Conservation (phyloP, 2,797 vertebrate genomes). For the Coracias cyanogaster region DNA sequence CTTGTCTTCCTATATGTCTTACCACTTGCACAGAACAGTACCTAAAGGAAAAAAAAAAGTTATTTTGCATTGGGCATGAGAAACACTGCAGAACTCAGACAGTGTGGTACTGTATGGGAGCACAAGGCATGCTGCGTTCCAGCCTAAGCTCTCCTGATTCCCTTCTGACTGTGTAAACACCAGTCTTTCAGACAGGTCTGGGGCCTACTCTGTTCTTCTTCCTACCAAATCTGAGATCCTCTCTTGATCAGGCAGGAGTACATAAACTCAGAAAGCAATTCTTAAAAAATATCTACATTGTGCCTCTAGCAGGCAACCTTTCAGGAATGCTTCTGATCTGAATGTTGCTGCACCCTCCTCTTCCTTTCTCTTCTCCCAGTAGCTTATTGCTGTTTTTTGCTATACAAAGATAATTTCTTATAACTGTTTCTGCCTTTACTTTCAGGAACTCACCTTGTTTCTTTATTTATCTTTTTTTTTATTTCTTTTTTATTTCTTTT, state of each 20-base stretch:
- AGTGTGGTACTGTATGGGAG: slow-evolving; percentile 39
- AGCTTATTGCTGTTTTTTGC: neutral
- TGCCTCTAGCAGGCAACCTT: neutral
- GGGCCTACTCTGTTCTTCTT: slow-evolving; percentile 12
- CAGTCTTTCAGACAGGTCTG: neutral
- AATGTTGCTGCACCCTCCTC: neutral
- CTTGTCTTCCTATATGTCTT: neutral
- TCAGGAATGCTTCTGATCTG: neutral
- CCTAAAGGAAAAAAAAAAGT: neutral
- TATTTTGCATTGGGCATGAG: neutral
- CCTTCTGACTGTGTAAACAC: slow-evolving; percentile 32
- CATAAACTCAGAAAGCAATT: neutral
- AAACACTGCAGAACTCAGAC: slow-evolving; percentile 37
- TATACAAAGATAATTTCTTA: neutral
- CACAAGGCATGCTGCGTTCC: slow-evolving; percentile 24
- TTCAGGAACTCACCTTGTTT: neutral
- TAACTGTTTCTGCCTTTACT: neutral
- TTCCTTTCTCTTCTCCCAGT: neutral
- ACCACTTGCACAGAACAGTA: neutral
- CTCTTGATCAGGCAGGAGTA: neutral
- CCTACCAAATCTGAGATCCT: neutral
- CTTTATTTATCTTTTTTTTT: too few species aligned
- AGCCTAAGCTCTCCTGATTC: slow-evolving; percentile 34
- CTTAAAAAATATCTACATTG: neutral
- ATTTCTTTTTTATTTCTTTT: neutral